These are phyloP conservation scores for Crotalus tigris DNA, from an alignment of 2,113 vertebrate genomes.

Conservation along the genomic window DNA sequence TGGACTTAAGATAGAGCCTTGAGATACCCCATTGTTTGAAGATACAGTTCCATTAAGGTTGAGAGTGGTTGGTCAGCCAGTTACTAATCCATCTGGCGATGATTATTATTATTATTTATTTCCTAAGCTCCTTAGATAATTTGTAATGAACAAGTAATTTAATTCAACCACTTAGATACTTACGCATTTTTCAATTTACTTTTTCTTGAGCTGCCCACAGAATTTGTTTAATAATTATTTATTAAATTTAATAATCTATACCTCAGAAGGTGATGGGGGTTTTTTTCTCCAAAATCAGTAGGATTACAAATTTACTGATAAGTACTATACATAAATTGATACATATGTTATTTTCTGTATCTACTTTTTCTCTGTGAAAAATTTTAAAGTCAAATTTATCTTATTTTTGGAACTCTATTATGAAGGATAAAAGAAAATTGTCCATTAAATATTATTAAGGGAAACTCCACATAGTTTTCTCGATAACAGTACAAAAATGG, in stretches of 20 bases:
- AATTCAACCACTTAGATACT: not conserved
- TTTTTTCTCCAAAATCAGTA: not conserved
- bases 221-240: not conserved
- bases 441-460: not conserved
- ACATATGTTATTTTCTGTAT: not conserved
- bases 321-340: not conserved
- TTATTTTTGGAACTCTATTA: not conserved
- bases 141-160: not conserved
- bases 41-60: not conserved
- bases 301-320: not conserved
- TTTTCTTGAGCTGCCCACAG: not conserved
- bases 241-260: not conserved
- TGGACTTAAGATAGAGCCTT: no score
- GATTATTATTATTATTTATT: not conserved
- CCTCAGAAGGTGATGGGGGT: not conserved
- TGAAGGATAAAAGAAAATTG: not conserved
- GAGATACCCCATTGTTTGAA: not conserved
- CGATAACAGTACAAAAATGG: not conserved
- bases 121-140: not conserved
- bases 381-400: not conserved
- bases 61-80: not conserved
- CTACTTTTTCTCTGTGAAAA: not conserved
- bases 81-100: not conserved
- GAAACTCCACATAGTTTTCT: not conserved
- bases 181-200: not conserved